Conservation (phyloP, 1,140 invertebrate genomes). For the Dryas iulia region DNA sequence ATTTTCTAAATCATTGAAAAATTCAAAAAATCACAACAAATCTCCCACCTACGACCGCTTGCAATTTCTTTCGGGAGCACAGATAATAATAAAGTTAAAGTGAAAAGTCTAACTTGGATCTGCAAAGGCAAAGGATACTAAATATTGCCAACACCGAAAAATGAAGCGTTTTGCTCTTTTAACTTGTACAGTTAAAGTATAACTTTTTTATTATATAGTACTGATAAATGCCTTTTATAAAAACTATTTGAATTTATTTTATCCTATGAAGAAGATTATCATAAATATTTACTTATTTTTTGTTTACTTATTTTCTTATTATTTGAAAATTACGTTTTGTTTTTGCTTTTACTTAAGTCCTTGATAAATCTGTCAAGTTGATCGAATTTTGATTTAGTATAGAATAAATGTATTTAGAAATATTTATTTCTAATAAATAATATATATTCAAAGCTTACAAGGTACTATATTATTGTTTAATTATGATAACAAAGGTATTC, state of each 20-base stretch:
- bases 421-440: conserved; percentile 18
- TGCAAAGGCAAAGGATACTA: conserved; percentile 9
- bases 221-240: too few relatives aligned
- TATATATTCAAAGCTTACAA: background rate
- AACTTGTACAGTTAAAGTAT: too few relatives aligned
- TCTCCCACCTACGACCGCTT: conserved; percentile 57
- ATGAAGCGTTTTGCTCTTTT: background rate
- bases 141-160: conserved; percentile 3
- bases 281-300: background rate
- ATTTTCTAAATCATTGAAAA: conserved; percentile 34
- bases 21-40: conserved; percentile 67
- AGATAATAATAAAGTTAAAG: conserved; percentile 24
- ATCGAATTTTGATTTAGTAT: conserved; percentile 5
- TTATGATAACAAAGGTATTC: background rate
- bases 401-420: conserved; percentile 40
- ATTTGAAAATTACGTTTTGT: conserved; percentile 9
- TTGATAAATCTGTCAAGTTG: conserved; percentile 14
- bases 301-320: too few relatives aligned
- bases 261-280: too few relatives aligned
- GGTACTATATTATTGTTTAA: conserved; percentile 1
- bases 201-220: too few relatives aligned
- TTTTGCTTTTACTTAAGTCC: conserved; percentile 10
- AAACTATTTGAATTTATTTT: too few relatives aligned
- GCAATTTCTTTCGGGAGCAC: conserved; percentile 44
- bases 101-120: background rate